Conservation (phyloP, 2,113 vertebrate species). For the Thermophis baileyi region DNA sequence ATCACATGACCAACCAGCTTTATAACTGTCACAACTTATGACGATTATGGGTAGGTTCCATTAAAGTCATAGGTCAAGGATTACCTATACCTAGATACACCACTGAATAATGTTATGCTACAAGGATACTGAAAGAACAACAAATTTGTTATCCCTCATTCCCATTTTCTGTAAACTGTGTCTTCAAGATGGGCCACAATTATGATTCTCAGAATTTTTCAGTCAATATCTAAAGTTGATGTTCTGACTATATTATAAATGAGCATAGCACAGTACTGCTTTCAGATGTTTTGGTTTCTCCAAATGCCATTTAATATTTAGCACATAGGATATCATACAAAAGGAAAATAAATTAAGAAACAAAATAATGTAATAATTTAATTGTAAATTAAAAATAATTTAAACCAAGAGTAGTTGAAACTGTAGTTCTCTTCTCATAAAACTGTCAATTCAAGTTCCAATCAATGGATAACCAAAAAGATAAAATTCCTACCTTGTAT, state of each 20-base stretch:
- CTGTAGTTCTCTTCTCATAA: constrained; percentile 21
- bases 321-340: neutral
- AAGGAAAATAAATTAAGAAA: constrained; percentile 19
- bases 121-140: neutral
- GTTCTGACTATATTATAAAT: constrained; percentile 37
- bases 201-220: neutral
- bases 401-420: constrained; percentile 11
- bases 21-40: neutral
- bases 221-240: constrained; percentile 34
- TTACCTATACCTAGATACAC: neutral
- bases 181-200: neutral
- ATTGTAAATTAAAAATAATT: neutral
- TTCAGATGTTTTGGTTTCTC: constrained; percentile 27
- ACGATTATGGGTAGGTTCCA: neutral
- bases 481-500: neutral
- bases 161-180: neutral
- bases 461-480: neutral
- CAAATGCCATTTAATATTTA: constrained; percentile 10
- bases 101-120: neutral
- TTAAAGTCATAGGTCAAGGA: neutral
- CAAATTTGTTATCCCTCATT: neutral
- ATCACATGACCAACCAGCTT: neutral
- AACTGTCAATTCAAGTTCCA: constrained; percentile 14
- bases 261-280: constrained; percentile 26
- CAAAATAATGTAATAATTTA: neutral